Evolutionary conservation across 2,888 invertebrate genomes (phyloP), one percentile per base, ranked within the genome.

Genomic region (Invenusta paracnida): DNA sequence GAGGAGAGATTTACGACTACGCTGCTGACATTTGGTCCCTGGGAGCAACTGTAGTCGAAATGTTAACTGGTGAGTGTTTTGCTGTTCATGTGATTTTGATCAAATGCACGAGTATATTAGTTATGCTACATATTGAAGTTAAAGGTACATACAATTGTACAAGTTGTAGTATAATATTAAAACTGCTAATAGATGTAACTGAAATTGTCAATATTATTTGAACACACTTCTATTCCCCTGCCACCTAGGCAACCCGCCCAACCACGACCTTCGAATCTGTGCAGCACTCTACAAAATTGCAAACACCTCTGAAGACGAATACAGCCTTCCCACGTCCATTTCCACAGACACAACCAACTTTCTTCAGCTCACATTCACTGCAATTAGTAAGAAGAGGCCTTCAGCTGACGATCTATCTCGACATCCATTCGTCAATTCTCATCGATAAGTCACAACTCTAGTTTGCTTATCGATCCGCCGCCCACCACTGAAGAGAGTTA

Each of bases 1-100:
- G 91, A 85, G 91, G 91, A 0, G 90, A 91, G 83, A 89, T 89
- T 29, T 92, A 91, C 86, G 29, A 31, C 23, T 30, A 29, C 23
- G 86, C 86, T 0, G 91, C 91, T 30, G 92, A 92, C 87, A 89
- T 92, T n/a, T 92, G 92, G 92, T 92, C 88, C 23, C 88, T 92
- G 0, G 92, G 90, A n/a, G 91, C 91, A 87, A 91, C 91, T 0
- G 88, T 92, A 23, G 91, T 92, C 25, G 92, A 92, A 89, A 91
- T 92, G 91, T 88, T 92, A 29, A 91, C 91, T 1, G n/a, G 85
- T 83, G 29, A 83, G 83, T 83, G 5, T 11, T 48, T 5, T 48
- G 48, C 48, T n/a, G 5, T 48, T 48, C n/a, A n/a, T n/a, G n/a
- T n/a, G n/a, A n/a, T n/a, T n/a, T n/a, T n/a, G n/a, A n/a, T n/a